A percentile compares a stretch with the other conserved stretches of the same genome.
These are phyloP conservation scores for Ephialtes manifestator DNA, from an alignment of 2,888 invertebrate genomes.

Conservation along the genomic window DNA sequence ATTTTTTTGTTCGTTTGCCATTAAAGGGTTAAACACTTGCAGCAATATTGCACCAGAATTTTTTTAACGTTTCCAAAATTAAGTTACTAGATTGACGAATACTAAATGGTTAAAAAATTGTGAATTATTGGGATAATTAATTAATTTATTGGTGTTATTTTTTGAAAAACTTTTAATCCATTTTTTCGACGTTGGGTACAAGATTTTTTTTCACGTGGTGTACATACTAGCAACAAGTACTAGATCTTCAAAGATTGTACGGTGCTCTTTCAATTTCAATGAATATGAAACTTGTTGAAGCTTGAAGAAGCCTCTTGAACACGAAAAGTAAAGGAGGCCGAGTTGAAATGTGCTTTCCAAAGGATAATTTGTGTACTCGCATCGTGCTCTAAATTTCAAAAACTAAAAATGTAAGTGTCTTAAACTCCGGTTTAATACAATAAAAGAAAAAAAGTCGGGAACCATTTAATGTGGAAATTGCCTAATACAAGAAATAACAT, in stretches of 20 bases:
- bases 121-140: background rate
- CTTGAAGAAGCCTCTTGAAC: background rate
- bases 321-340: background rate
- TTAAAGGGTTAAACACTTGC: too few relatives aligned
- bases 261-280: conserved; percentile 6
- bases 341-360: background rate
- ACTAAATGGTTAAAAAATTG: too few relatives aligned
- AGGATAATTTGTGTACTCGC: background rate
- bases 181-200: too few relatives aligned
- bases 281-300: conserved; percentile 3
- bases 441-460: too few relatives aligned
- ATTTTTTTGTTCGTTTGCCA: background rate
- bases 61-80: background rate
- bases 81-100: too few relatives aligned
- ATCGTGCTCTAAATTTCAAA: background rate
- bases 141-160: background rate
- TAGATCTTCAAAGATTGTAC: background rate
- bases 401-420: background rate
- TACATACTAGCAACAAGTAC: conserved; percentile 2
- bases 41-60: background rate
- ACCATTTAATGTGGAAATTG: background rate
- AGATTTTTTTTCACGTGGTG: background rate
- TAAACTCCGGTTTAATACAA: background rate
- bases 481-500: background rate
- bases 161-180: background rate